A percentile compares a stretch with the other conserved stretches of the same genome.
Conservation (phyloP, 2,888 invertebrate species). For the Pandemis heparana region DNA sequence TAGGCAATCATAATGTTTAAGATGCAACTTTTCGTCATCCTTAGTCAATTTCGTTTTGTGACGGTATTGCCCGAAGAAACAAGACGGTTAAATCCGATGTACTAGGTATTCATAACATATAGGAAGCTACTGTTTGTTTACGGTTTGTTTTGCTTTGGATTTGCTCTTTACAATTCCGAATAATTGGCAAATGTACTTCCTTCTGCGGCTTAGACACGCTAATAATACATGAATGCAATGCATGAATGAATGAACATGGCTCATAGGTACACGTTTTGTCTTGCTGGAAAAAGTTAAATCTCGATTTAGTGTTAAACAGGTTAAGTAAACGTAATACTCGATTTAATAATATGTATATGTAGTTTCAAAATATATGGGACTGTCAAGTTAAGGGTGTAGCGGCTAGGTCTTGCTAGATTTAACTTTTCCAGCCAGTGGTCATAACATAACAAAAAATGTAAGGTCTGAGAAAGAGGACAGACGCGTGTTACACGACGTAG, state of each 20-base stretch:
- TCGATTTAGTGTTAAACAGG: too few species aligned
- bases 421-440: too few species aligned
- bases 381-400: too few species aligned
- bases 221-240: not conserved
- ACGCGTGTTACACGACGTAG: too few species aligned
- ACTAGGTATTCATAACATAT: conserved; percentile 31
- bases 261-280: not conserved
- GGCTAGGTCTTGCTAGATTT: too few species aligned
- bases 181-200: conserved; percentile 7
- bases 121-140: conserved; percentile 20
- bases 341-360: too few species aligned
- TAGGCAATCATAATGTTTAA: conserved; percentile 5
- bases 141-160: conserved; percentile 22
- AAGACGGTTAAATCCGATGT: conserved; percentile 27
- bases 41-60: not conserved
- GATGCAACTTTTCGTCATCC: not conserved
- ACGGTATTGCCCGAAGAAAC: conserved; percentile 35
- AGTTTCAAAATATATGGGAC: too few species aligned
- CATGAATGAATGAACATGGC: not conserved
- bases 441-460: too few species aligned
- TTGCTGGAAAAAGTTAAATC: too few species aligned
- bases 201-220: not conserved
- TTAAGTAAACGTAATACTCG: too few species aligned
- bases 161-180: not conserved
- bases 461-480: conserved; percentile 20